phyloP scores from a whole-genome alignment of 1,140 invertebrate species.

The Drosophila bocki region DNA sequence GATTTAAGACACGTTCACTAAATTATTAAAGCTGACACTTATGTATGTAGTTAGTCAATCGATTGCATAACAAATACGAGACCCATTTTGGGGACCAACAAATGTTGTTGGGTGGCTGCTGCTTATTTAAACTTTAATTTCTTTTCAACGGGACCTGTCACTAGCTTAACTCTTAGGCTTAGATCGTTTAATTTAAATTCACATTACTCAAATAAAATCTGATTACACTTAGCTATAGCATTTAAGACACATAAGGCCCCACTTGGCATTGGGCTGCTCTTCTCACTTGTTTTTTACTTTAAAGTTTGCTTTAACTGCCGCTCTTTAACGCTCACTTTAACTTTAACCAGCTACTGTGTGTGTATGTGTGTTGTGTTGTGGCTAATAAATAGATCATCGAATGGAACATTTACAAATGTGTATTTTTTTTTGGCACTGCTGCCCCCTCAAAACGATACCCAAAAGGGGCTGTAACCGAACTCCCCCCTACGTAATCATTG shows the following conservation, averaged over 20 bases:
- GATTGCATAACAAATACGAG: constrained; percentile 73
- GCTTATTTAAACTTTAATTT: constrained; percentile 30
- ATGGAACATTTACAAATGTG: constrained; percentile 77
- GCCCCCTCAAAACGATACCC: constrained; percentile 6
- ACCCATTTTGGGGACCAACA: constrained; percentile 13
- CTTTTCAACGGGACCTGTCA: constrained; percentile 25
- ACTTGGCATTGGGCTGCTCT: constrained; percentile 77
- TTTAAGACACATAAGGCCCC: constrained; percentile 85
- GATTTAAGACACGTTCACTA: constrained; percentile 75
- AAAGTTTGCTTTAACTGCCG: constrained; percentile 21
- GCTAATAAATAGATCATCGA: constrained; percentile 33
- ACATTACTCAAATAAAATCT: constrained; percentile 76
- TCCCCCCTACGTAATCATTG: not conserved
- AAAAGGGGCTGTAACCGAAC: constrained; percentile 6
- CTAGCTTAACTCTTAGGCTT: constrained; percentile 52
- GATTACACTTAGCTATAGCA: constrained; percentile 79
- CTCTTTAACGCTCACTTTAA: constrained; percentile 33
- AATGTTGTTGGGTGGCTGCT: constrained; percentile 24
- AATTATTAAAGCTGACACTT: constrained; percentile 85
- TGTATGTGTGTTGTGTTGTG: constrained; percentile 31
- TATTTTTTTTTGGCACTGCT: constrained; percentile 70
- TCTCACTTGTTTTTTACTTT: constrained; percentile 22
- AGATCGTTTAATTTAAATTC: constrained; percentile 63
- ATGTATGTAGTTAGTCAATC: constrained; percentile 71
- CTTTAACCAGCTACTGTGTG: constrained; percentile 27